phyloP scores from a whole-genome alignment of 2,113 vertebrate genomes.

The Lophochroa leadbeateri region DNA sequence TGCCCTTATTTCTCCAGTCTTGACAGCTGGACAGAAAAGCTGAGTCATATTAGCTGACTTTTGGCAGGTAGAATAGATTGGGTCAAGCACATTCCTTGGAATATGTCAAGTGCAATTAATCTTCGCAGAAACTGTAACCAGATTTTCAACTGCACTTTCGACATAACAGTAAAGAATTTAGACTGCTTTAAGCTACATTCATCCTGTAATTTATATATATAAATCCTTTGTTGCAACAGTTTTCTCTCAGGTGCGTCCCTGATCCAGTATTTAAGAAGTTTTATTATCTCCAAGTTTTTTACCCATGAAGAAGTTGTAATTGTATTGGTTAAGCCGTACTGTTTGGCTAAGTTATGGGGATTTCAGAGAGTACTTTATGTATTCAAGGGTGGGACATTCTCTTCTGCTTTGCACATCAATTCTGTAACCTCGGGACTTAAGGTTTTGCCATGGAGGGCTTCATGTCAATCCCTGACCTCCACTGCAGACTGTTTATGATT shows the following conservation, averaged over 20 bases:
- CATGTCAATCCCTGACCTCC: background rate
- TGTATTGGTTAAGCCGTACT: background rate
- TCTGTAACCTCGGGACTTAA: background rate
- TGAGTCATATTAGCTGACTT: background rate
- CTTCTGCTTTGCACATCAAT: background rate
- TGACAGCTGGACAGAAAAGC: background rate
- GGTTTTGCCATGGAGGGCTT: background rate
- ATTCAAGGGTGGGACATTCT: background rate
- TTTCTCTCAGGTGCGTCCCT: background rate
- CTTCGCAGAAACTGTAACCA: background rate
- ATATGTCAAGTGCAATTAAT: background rate
- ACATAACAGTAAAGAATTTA: background rate
- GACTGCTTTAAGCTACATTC: background rate
- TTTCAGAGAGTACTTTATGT: background rate
- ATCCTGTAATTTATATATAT: background rate
- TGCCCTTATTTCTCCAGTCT: background rate
- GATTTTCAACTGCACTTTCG: background rate
- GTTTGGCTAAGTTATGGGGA: background rate
- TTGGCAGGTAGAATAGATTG: background rate
- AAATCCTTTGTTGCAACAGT: background rate
- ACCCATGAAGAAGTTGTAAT: background rate
- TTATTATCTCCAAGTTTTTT: background rate
- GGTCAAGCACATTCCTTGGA: background rate
- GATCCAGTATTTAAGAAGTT: background rate
- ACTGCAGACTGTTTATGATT: background rate